phyloP scores from a whole-genome alignment of 2,113 vertebrate genomes.

The Myotis yumanensis region DNA sequence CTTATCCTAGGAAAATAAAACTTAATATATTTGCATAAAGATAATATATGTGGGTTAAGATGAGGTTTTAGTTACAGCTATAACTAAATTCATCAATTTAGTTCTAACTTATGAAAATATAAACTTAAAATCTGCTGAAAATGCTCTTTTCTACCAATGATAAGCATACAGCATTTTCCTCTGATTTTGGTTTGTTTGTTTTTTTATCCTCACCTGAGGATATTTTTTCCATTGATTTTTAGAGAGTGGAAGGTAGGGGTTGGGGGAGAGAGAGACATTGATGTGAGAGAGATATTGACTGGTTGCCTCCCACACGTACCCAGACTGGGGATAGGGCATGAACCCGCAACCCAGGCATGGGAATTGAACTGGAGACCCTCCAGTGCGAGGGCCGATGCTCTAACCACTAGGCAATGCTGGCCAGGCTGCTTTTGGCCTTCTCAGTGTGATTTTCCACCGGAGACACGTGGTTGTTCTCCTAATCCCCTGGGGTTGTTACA shows the following conservation, averaged over 20 bases:
- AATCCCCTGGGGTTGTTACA: neutral
- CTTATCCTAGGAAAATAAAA: neutral
- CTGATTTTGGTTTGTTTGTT: neutral
- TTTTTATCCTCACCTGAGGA: no score
- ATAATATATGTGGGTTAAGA: neutral
- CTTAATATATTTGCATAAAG: neutral
- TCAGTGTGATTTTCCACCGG: neutral
- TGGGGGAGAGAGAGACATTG: no score
- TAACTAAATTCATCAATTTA: slow-evolving; percentile 25
- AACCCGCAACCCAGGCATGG: no score
- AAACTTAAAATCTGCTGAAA: slow-evolving; percentile 25
- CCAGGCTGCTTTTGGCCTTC: neutral
- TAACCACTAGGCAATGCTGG: no score
- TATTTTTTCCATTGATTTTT: no score
- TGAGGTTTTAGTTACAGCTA: neutral
- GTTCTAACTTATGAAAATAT: slow-evolving; percentile 29
- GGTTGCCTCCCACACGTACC: no score
- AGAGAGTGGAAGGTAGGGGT: no score
- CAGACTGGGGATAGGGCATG: no score
- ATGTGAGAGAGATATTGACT: no score
- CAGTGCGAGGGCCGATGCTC: no score
- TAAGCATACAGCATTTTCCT: neutral
- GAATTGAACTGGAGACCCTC: no score
- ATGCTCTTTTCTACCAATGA: neutral
- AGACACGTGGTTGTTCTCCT: neutral